Percentiles rank a stretch among this genome's conserved stretches.
Conservation (phyloP, 1,140 invertebrate species). For the Phymorhynchus buccinoides region DNA sequence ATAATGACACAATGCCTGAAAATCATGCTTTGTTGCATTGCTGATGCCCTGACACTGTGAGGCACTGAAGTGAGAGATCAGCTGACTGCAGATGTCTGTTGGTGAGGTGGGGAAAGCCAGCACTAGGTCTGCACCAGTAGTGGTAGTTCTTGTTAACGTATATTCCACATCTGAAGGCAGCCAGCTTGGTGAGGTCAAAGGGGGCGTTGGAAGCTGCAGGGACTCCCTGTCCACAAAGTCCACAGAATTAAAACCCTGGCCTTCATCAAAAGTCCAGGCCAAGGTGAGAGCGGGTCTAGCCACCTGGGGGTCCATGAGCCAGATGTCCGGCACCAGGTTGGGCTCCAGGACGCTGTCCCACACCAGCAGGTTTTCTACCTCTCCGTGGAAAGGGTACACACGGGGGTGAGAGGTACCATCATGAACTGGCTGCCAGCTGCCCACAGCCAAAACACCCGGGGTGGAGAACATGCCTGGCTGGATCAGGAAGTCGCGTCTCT, state of each 20-base stretch:
- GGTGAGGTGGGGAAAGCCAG: not conserved
- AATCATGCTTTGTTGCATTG: slow-evolving; percentile 43
- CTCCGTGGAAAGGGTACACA: slow-evolving; percentile 42
- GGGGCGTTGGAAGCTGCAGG: slow-evolving; percentile 44
- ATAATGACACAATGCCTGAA: slow-evolving; percentile 47
- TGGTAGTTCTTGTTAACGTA: not conserved
- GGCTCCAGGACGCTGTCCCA: slow-evolving; percentile 51
- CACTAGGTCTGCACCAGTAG: not conserved
- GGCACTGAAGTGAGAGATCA: not conserved
- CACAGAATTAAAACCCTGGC: slow-evolving; percentile 32
- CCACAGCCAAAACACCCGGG: slow-evolving; percentile 49
- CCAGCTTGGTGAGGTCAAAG: slow-evolving; percentile 52
- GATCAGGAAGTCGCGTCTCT: slow-evolving; percentile 39
- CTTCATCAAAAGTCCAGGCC: slow-evolving; percentile 58
- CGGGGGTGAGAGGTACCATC: slow-evolving; percentile 31
- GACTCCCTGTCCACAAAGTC: slow-evolving; percentile 39
- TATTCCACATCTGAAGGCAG: slow-evolving; percentile 48
- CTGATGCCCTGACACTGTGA: slow-evolving; percentile 26
- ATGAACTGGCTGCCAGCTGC: slow-evolving; percentile 52
- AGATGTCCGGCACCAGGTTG: slow-evolving; percentile 50
- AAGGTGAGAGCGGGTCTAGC: slow-evolving; percentile 44
- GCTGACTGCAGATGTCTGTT: not conserved
- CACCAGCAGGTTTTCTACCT: slow-evolving; percentile 54
- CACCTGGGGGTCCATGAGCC: slow-evolving; percentile 46
- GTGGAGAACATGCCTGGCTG: slow-evolving; percentile 42